Conservation (phyloP, 2,113 vertebrate genomes). For the Willisornis vidua region DNA sequence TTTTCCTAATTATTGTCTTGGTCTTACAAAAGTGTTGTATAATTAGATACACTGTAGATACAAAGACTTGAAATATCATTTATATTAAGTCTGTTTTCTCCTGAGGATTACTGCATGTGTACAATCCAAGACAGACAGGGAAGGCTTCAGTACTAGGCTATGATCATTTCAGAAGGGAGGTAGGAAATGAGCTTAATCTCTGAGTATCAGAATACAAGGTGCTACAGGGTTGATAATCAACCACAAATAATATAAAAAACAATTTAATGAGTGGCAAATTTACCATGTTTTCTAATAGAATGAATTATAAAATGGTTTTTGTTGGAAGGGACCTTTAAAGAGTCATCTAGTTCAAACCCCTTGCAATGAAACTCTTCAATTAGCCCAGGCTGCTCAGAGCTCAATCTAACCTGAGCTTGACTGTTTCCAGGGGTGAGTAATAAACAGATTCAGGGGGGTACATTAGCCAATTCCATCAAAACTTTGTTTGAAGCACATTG, state of each 20-base stretch:
- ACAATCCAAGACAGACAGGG: rapidly evolving
- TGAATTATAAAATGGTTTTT: background rate
- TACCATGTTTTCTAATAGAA: background rate
- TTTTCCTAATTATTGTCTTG: background rate
- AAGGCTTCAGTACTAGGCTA: background rate
- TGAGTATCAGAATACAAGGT: background rate
- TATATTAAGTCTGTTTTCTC: background rate
- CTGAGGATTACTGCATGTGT: background rate
- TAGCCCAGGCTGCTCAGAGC: background rate
- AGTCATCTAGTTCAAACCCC: background rate
- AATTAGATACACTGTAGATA: background rate
- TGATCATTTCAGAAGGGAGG: background rate
- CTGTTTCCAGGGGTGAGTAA: background rate
- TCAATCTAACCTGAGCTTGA: background rate
- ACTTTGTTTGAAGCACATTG: background rate
- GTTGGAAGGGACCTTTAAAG: background rate
- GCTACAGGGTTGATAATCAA: background rate
- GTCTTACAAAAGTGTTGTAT: background rate
- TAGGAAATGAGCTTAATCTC: background rate
- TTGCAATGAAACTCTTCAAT: background rate
- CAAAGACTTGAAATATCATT: background rate
- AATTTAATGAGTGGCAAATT: background rate
- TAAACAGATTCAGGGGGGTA: background rate
- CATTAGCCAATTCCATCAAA: background rate
- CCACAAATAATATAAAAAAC: background rate